phyloP scores from a whole-genome alignment of 2,113 vertebrate species.

The Mugil cephalus region DNA sequence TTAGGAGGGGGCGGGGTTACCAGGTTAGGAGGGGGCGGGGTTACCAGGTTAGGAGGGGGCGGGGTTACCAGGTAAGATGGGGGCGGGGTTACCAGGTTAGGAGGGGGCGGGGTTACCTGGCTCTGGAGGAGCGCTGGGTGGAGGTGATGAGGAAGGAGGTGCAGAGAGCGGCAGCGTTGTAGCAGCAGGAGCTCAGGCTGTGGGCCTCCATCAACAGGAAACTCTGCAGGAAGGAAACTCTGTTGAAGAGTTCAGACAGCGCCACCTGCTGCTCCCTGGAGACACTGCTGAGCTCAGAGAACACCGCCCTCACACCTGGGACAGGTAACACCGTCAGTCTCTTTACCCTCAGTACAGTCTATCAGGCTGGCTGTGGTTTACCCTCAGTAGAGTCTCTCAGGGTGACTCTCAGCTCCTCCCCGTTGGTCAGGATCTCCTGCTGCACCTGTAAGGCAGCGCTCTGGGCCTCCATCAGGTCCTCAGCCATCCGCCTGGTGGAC shows the following conservation, averaged over 20 bases:
- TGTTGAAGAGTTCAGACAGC: constrained; percentile 85
- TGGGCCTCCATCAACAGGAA: constrained; percentile 86
- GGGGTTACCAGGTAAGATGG: too few species aligned
- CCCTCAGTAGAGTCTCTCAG: constrained; percentile 85
- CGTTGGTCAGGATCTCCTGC: constrained; percentile 83
- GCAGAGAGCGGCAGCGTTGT: constrained; percentile 81
- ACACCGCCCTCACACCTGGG: constrained; percentile 80
- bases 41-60: too few species aligned
- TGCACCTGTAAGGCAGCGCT: constrained; percentile 81
- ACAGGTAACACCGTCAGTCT: too few species aligned
- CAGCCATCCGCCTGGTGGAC: constrained; percentile 81
- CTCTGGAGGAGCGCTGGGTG: constrained; percentile 81
- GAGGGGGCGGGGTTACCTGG: constrained; percentile 78
- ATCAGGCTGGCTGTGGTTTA: constrained; percentile 28
- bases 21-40: too few species aligned
- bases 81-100: too few species aligned
- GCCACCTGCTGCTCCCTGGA: constrained; percentile 84
- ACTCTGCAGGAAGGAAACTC: constrained; percentile 85
- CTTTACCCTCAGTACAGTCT: background rate
- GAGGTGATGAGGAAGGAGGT: constrained; percentile 81
- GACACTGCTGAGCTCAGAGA: constrained; percentile 80
- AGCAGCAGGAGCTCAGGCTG: constrained; percentile 83
- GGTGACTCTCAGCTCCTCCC: constrained; percentile 81
- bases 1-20: too few species aligned
- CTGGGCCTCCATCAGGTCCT: constrained; percentile 82